A percentile compares a stretch with the other conserved stretches of the same genome.
These are phyloP conservation scores for Python bivittatus DNA, from an alignment of 2,113 vertebrate species.

Conservation along the genomic window DNA sequence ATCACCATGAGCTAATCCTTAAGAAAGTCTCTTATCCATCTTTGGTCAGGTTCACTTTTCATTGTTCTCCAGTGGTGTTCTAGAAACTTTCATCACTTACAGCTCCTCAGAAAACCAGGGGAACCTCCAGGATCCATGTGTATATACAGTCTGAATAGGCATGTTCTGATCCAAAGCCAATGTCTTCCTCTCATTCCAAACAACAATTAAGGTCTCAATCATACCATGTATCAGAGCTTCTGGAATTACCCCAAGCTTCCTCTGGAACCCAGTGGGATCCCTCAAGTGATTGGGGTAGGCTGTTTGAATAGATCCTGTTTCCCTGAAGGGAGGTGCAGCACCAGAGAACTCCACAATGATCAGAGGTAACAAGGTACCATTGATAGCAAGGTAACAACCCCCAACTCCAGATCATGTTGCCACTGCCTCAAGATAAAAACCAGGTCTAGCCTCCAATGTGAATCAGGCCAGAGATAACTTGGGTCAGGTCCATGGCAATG, in stretches of 20 bases:
- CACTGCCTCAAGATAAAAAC: too few species aligned
- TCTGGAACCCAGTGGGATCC: not conserved
- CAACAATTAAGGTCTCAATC: not conserved
- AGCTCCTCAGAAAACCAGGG: not conserved
- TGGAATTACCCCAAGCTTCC: not conserved
- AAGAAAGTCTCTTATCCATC: not conserved
- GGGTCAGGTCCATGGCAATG: too few species aligned
- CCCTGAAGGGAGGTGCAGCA: too few species aligned
- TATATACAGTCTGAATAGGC: not conserved
- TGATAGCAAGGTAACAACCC: too few species aligned
- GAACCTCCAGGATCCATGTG: not conserved
- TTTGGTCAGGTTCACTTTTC: not conserved
- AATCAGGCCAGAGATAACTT: too few species aligned
- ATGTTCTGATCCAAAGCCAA: not conserved
- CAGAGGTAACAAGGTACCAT: too few species aligned
- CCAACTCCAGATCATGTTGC: too few species aligned
- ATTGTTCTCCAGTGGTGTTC: not conserved
- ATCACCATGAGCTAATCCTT: not conserved
- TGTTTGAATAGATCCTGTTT: too few species aligned
- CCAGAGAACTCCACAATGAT: too few species aligned
- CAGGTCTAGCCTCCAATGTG: too few species aligned
- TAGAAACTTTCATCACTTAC: not conserved
- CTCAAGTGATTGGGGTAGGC: too few species aligned
- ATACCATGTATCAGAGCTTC: not conserved
- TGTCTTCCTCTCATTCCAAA: not conserved